Conservation (phyloP, 2,888 invertebrate species). For the Boloria euphrosyne region DNA sequence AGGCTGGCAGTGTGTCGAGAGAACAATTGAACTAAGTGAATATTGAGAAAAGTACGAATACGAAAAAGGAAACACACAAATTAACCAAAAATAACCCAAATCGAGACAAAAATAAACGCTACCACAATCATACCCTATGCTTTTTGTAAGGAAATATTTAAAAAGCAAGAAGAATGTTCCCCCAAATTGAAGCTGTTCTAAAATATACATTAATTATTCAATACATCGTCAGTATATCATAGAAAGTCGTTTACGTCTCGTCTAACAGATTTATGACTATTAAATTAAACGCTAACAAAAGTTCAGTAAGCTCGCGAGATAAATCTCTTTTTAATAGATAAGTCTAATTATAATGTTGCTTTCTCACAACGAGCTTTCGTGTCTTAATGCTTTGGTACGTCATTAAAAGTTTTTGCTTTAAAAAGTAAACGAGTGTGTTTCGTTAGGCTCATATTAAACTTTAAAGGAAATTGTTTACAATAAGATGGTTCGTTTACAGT, state of each 20-base stretch:
- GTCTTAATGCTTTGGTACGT: not conserved
- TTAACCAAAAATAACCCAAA: too few relatives aligned
- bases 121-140: too few relatives aligned
- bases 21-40: too few relatives aligned
- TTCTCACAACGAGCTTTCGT: not conserved
- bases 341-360: not conserved
- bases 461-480: too few relatives aligned
- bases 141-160: too few relatives aligned
- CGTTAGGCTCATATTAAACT: too few relatives aligned
- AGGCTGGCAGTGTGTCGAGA: too few relatives aligned
- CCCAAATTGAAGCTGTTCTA: not conserved
- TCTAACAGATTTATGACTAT: conserved; percentile 12
- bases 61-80: too few relatives aligned
- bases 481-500: too few relatives aligned
- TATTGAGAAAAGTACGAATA: too few relatives aligned
- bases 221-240: conserved; percentile 17
- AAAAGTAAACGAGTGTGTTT: too few relatives aligned
- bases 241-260: conserved; percentile 17
- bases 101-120: too few relatives aligned
- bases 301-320: not conserved
- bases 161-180: not conserved
- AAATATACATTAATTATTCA: conserved; percentile 1
- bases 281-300: conserved; percentile 19
- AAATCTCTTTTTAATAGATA: conserved; percentile 17
- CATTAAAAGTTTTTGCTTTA: not conserved